Percentiles rank a stretch among this genome's conserved stretches.
These are phyloP conservation scores for Eupsittula cactorum DNA, from an alignment of 2,113 vertebrate species.

Conservation along the genomic window DNA sequence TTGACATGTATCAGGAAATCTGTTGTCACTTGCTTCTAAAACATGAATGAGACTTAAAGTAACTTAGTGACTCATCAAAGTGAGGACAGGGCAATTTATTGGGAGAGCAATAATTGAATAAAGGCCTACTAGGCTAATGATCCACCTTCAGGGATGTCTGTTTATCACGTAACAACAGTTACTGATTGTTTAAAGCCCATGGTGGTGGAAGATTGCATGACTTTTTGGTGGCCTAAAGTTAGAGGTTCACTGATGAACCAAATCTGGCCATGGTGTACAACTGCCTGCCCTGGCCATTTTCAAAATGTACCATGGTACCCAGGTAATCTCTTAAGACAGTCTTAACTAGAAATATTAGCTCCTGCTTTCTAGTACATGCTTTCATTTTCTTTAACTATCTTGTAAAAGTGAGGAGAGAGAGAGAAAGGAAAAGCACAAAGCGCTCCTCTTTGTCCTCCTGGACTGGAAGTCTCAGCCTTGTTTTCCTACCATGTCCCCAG, in stretches of 20 bases:
- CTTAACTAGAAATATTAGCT: background rate
- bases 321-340: background rate
- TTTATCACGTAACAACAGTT: background rate
- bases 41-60: background rate
- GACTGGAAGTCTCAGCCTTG: background rate
- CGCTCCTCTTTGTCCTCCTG: background rate
- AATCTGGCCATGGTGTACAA: background rate
- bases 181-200: background rate
- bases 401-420: background rate
- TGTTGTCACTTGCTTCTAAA: background rate
- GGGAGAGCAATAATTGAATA: background rate
- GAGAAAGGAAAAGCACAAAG: background rate
- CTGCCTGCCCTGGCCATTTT: background rate
- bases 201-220: background rate
- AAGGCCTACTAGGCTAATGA: background rate
- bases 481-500: background rate
- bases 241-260: background rate
- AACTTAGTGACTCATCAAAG: background rate
- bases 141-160: fast-evolving
- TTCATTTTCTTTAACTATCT: background rate
- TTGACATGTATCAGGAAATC: background rate
- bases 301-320: background rate
- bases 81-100: background rate
- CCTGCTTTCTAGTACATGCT: background rate
- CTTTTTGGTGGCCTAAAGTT: background rate